These are phyloP conservation scores for Umimayanthus chanpuru DNA, from an alignment of 92 coral and sea anemone genomes.

Conservation along the genomic window DNA sequence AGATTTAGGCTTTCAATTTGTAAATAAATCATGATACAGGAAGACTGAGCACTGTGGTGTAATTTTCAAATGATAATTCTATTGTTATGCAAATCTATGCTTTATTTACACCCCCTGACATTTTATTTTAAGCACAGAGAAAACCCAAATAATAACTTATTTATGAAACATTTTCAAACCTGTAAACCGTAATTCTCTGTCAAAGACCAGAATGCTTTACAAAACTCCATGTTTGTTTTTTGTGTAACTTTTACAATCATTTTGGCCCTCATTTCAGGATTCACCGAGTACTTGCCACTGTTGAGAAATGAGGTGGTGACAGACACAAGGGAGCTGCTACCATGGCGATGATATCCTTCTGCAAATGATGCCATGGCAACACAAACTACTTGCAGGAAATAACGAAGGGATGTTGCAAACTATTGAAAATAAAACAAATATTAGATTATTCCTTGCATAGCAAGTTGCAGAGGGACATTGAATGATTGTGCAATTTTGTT, in stretches of 20 bases:
- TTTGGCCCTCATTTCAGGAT: slow-evolving; percentile 95
- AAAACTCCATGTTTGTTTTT: slow-evolving; percentile 87
- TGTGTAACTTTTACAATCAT: slow-evolving; percentile 82
- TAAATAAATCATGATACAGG: too few relatives aligned
- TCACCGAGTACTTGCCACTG: slow-evolving; percentile 92
- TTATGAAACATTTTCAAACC: slow-evolving; percentile 43
- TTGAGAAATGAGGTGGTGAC: slow-evolving; percentile 81
- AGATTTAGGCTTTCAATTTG: too few relatives aligned
- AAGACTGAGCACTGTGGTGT: too few relatives aligned
- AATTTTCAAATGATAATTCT: too few relatives aligned
- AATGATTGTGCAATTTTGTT: too few relatives aligned
- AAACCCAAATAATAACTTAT: too few relatives aligned
- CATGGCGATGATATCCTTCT: slow-evolving; percentile 90
- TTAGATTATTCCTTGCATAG: too few relatives aligned
- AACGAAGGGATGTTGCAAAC: slow-evolving; percentile 80
- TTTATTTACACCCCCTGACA: too few relatives aligned
- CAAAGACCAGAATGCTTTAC: slow-evolving; percentile 96
- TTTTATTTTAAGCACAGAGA: too few relatives aligned
- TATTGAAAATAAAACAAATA: slow-evolving; percentile 35
- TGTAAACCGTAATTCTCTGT: slow-evolving; percentile 93
- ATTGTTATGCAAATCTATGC: too few relatives aligned
- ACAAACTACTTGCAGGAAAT: slow-evolving; percentile 86
- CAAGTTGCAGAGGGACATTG: too few relatives aligned
- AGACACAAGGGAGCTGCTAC: slow-evolving; percentile 65
- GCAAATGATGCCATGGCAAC: slow-evolving; percentile 98